Percentiles rank a stretch among this genome's conserved stretches.
Evolutionary conservation across 2,797 vertebrate genomes (phyloP).

Genomic region (Moxostoma hubbsi): DNA sequence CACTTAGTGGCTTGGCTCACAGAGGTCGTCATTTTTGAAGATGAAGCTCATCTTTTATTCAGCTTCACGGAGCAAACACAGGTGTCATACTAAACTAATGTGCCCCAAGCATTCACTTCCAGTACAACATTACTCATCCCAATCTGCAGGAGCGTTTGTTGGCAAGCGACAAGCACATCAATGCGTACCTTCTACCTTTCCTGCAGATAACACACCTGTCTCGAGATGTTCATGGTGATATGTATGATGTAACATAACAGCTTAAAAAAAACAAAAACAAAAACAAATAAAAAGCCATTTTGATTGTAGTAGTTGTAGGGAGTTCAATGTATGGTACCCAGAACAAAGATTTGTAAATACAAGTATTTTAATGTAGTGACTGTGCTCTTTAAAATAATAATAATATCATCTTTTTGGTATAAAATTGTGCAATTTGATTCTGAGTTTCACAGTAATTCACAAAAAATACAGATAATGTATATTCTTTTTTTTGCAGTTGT

Average conservation of each 20-base stretch:
- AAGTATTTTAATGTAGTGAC: background rate
- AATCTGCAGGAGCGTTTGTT: conserved; percentile 42
- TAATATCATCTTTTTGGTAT: background rate
- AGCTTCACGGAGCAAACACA: conserved; percentile 40
- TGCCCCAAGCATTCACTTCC: conserved; percentile 30
- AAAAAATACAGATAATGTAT: background rate
- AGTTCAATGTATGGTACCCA: background rate
- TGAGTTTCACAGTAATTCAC: background rate
- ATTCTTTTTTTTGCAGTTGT: background rate
- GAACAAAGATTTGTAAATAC: background rate
- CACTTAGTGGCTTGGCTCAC: conserved; percentile 67
- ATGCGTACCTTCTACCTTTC: conserved; percentile 31
- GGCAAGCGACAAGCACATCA: conserved; percentile 38
- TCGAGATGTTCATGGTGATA: conserved; percentile 18
- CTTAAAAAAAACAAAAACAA: background rate
- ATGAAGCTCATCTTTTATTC: conserved; percentile 63
- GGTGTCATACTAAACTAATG: conserved; percentile 56
- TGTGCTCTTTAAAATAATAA: background rate
- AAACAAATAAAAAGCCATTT: background rate
- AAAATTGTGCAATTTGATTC: background rate
- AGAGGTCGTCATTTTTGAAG: conserved; percentile 68
- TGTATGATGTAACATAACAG: background rate
- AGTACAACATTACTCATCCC: conserved; percentile 57
- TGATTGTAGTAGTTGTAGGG: background rate
- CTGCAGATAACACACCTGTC: conserved; percentile 25